Evolutionary conservation across 92 coral and sea anemone species (phyloP).

Genomic region (Porites cylindrica): DNA sequence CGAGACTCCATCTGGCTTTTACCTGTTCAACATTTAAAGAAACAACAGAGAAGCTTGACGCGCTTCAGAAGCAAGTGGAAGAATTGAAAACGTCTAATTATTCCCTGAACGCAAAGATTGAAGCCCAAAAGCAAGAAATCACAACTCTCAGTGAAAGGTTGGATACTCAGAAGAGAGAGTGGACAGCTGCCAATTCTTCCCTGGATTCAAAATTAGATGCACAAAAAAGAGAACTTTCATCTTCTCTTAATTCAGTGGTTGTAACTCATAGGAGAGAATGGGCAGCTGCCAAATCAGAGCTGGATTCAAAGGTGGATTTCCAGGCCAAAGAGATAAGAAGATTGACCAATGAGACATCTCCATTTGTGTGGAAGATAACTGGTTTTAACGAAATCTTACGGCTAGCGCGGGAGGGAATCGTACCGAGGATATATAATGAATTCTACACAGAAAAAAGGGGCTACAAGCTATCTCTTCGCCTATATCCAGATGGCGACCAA

Average conservation of each 20-base stretch:
- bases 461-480: conserved; percentile 29
- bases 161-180: too few relatives aligned
- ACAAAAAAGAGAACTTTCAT: too few relatives aligned
- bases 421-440: not conserved
- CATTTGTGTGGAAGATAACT: too few relatives aligned
- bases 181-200: not conserved
- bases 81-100: not conserved
- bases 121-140: not conserved
- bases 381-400: conserved; percentile 14
- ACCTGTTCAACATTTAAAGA: conserved; percentile 3
- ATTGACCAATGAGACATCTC: too few relatives aligned
- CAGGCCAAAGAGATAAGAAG: too few relatives aligned
- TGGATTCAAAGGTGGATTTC: too few relatives aligned
- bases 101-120: too few relatives aligned
- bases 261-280: too few relatives aligned
- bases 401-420: conserved; percentile 12
- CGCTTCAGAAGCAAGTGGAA: conserved; percentile 7
- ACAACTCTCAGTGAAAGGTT: not conserved
- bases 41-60: not conserved
- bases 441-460: conserved; percentile 48
- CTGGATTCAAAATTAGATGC: too few relatives aligned
- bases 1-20: conserved; percentile 35
- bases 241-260: too few relatives aligned
- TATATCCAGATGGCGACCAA: too few relatives aligned
- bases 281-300: too few relatives aligned